Percentiles rank a stretch among this genome's conserved stretches.
phyloP scores from a whole-genome alignment of 2,888 invertebrate species.

The Nasonia oneida region DNA sequence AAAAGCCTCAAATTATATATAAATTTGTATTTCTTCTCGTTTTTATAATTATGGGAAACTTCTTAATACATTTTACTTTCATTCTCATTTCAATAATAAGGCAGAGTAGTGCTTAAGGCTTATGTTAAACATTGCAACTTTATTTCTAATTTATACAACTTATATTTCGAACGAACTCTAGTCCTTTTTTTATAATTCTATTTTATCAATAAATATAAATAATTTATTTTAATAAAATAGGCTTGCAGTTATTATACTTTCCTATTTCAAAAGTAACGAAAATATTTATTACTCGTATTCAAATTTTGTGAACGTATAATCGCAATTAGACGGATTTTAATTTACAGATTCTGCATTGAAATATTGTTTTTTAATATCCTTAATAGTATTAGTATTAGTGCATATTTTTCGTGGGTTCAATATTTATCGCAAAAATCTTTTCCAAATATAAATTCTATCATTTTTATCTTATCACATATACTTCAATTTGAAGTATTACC shows the following conservation, averaged over 20 bases:
- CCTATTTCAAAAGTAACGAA: no score
- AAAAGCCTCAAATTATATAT: conserved; percentile 40
- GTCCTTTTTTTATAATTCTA: neutral
- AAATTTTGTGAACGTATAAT: neutral
- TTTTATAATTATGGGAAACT: neutral
- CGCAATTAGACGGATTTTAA: neutral
- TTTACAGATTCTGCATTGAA: neutral
- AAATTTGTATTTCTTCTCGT: conserved; percentile 1
- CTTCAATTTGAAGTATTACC: conserved; percentile 37
- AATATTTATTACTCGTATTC: neutral
- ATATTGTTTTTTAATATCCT: neutral
- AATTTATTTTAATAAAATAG: neutral
- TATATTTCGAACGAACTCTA: conserved; percentile 1
- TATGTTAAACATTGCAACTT: conserved; percentile 51
- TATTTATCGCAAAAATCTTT: neutral
- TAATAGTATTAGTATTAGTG: neutral
- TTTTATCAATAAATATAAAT: neutral
- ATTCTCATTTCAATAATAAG: conserved; percentile 44
- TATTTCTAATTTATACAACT: neutral
- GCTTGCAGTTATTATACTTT: no score
- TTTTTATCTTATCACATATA: conserved; percentile 39
- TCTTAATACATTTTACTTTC: conserved; percentile 31
- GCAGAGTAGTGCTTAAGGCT: conserved; percentile 40
- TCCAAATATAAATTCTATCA: conserved; percentile 30
- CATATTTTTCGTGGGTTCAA: conserved; percentile 18